Percentiles rank a stretch among this genome's conserved stretches.
Conservation (phyloP, 2,797 vertebrate genomes). For the Lacerta bilineata region DNA sequence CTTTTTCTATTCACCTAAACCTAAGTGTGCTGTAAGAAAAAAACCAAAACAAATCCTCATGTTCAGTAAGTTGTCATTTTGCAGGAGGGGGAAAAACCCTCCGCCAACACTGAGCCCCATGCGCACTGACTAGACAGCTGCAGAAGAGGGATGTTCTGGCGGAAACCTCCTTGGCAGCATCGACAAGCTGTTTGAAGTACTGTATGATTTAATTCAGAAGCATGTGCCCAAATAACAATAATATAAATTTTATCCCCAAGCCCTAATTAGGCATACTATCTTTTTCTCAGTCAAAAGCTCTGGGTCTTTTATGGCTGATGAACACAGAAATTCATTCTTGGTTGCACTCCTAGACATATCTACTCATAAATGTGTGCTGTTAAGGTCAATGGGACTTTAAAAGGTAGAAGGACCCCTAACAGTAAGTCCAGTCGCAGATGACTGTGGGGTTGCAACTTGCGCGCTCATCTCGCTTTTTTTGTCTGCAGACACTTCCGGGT, state of each 20-base stretch:
- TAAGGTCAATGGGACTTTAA: no score
- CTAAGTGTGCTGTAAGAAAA: neutral
- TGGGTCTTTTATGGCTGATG: neutral
- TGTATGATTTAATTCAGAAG: neutral
- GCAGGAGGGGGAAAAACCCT: neutral
- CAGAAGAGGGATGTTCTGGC: no score
- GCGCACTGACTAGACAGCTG: neutral
- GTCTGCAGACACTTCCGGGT: no score
- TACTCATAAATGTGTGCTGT: no score
- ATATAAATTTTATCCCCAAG: neutral
- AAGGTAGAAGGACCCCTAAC: no score
- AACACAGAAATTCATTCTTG: neutral
- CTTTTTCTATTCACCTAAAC: neutral
- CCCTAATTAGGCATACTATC: neutral
- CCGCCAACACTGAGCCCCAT: neutral
- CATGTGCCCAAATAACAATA: neutral
- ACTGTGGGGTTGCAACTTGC: no score
- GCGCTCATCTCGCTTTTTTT: no score
- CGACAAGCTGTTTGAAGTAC: neutral
- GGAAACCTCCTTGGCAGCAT: neutral
- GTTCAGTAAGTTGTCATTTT: no score
- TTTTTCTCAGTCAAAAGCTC: neutral
- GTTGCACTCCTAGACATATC: no score
- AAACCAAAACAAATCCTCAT: no score
- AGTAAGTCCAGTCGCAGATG: no score